A percentile compares a stretch with the other conserved stretches of the same genome.
These are phyloP conservation scores for Epinephelus coioides DNA, from an alignment of 2,797 vertebrate species.

Conservation along the genomic window DNA sequence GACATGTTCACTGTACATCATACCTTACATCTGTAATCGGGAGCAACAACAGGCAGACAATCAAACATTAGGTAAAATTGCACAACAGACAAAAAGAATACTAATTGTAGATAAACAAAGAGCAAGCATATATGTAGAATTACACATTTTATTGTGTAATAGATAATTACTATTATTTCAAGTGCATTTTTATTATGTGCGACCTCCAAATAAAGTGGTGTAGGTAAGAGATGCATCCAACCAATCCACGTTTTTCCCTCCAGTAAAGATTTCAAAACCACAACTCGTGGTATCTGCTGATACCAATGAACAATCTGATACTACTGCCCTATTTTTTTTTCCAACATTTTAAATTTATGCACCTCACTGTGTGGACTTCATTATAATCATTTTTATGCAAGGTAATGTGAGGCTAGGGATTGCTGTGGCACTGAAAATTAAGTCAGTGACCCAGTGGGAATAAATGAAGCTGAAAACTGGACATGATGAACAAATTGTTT, in stretches of 20 bases:
- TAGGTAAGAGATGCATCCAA: too few relatives aligned
- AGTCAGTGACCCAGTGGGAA: neutral
- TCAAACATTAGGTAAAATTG: neutral
- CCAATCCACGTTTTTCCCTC: too few relatives aligned
- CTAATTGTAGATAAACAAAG: neutral
- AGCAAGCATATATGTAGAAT: too few relatives aligned
- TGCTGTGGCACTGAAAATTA: neutral
- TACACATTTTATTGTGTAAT: too few relatives aligned
- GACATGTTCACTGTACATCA: too few relatives aligned
- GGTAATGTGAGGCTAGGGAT: neutral
- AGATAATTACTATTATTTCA: too few relatives aligned
- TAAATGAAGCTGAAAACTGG: constrained; percentile 2
- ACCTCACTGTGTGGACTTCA: neutral
- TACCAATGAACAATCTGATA: neutral
- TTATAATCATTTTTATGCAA: neutral
- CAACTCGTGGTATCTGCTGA: neutral
- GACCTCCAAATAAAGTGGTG: too few relatives aligned
- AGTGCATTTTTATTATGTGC: too few relatives aligned
- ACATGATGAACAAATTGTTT: neutral
- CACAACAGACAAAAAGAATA: neutral
- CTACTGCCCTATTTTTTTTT: neutral
- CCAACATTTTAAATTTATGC: neutral
- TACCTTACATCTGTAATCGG: neutral
- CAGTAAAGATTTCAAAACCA: too few relatives aligned
- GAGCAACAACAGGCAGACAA: neutral